Evolutionary conservation across 1,140 invertebrate genomes (phyloP), one percentile per base, ranked within the genome.

Genomic region (Lerema accius): DNA sequence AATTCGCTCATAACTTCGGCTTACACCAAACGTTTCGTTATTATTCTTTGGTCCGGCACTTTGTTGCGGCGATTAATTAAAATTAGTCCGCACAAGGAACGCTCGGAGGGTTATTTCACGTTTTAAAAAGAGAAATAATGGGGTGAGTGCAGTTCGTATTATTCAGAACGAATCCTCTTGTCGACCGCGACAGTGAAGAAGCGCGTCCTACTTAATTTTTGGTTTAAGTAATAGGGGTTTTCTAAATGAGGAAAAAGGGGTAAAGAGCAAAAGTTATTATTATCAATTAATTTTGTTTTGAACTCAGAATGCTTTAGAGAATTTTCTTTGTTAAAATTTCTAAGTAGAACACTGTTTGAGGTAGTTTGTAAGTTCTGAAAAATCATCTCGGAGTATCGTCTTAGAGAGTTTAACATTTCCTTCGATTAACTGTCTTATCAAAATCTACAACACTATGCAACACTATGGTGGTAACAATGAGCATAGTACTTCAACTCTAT

Each of bases 51-150:
- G 75, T 75, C 76, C 46, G 71, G 69, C 68, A 82, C 78, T 83
- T 80, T 82, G 77, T 86, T 84, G 80, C 71, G 71, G 67, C 75
- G 78, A 83, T 83, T 86, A 86, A 86, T 86, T 84, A 86, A 86
- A 86, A 86, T 80, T 81, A 83, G 81, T 76, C 72, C 71, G 70
- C 73, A 74, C 71, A 67, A 67, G 72, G 61, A 72, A 73, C 62
- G 69, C 63, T 42, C 35, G 17, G 50, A 9, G 17, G 17, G 37
- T 53, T 40, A 17, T 63, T 71, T 73, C 71, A 65, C 73, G 65
- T 72, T 67, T 74, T 77, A 78, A 63, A 74, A 61, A 66, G 46
- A 28, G 60, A 63, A 75, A 73, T 73, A 76, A 77, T 74, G 66
- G 53, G 64, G 59, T 56, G 46, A 68, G 65, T 71, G 66, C 66